Percentiles rank a stretch among this genome's conserved stretches.
Evolutionary conservation across 2,888 invertebrate species (phyloP).

Genomic region (Rhyacophila evoluta): DNA sequence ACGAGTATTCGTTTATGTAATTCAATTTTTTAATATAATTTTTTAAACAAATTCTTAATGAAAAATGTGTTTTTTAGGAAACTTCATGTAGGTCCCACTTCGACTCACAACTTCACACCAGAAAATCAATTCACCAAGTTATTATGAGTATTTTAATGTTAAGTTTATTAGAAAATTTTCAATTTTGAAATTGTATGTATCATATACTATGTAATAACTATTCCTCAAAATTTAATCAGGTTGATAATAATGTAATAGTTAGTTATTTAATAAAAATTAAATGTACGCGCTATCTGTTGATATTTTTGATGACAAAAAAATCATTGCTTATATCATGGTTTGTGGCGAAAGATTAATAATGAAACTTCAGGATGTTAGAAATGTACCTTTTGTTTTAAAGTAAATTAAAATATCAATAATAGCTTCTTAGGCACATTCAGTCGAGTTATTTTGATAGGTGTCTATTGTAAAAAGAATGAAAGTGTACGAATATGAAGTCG

Average conservation of each 20-base stretch:
- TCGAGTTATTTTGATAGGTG: constrained; percentile 16
- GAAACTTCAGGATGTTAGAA: neutral
- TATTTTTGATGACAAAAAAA: constrained; percentile 27
- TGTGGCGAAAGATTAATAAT: neutral
- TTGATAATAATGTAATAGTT: constrained; percentile 42
- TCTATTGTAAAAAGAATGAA: constrained; percentile 29
- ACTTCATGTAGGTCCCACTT: constrained; percentile 52
- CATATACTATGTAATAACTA: constrained; percentile 34
- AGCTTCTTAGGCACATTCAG: constrained; percentile 27
- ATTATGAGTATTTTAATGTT: constrained; percentile 39
- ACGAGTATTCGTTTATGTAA: no score
- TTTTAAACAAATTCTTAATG: no score
- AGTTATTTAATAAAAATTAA: constrained; percentile 39
- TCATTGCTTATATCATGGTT: neutral
- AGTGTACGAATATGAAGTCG: neutral
- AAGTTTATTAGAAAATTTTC: constrained; percentile 45
- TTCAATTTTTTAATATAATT: no score
- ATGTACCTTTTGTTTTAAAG: neutral
- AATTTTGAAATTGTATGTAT: constrained; percentile 41
- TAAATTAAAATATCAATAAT: neutral
- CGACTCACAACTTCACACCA: constrained; percentile 44
- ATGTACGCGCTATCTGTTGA: constrained; percentile 37
- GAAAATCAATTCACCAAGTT: constrained; percentile 50
- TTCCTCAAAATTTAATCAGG: constrained; percentile 45
- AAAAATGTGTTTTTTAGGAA: constrained; percentile 48